A percentile compares a stretch with the other conserved stretches of the same genome.
phyloP scores from a whole-genome alignment of 2,888 invertebrate species.

The Sialis lutaria region DNA sequence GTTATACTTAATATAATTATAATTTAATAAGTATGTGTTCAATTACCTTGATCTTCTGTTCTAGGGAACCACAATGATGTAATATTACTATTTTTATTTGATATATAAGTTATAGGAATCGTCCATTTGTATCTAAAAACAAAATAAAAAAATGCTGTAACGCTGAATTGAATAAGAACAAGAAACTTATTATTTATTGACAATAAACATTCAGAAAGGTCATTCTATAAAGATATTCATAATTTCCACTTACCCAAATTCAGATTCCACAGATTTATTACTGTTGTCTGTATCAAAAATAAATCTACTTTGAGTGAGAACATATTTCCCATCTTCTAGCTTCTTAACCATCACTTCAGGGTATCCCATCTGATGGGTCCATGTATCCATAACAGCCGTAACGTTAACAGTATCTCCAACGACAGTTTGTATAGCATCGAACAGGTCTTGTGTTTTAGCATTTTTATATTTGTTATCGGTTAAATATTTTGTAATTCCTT shows the following conservation, averaged over 20 bases:
- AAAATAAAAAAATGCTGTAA: slow-evolving; percentile 4
- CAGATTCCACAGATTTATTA: slow-evolving; percentile 25
- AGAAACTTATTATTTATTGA: too few species aligned
- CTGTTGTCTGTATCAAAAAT: slow-evolving; percentile 47
- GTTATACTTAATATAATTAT: too few species aligned
- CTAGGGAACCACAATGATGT: slow-evolving; percentile 14
- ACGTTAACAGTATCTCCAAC: slow-evolving; percentile 33
- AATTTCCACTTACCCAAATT: slow-evolving; percentile 22
- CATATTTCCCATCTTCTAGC: slow-evolving; percentile 28
- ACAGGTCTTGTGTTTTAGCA: slow-evolving; percentile 65
- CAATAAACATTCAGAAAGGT: too few species aligned
- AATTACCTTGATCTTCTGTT: too few species aligned
- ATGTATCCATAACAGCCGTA: slow-evolving; percentile 58
- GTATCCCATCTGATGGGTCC: slow-evolving; percentile 79
- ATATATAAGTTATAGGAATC: slow-evolving; percentile 63
- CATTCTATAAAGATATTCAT: background rate
- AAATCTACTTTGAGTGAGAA: slow-evolving; percentile 58
- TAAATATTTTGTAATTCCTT: slow-evolving; percentile 58
- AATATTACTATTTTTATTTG: slow-evolving; percentile 22
- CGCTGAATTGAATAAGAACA: background rate
- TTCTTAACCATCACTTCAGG: slow-evolving; percentile 51
- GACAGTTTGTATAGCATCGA: slow-evolving; percentile 42
- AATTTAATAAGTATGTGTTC: too few species aligned
- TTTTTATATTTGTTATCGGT: slow-evolving; percentile 49
- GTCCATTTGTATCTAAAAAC: slow-evolving; percentile 64